Evolutionary conservation across 92 coral and sea anemone species (phyloP).

Genomic region (Paragorgia papillata): DNA sequence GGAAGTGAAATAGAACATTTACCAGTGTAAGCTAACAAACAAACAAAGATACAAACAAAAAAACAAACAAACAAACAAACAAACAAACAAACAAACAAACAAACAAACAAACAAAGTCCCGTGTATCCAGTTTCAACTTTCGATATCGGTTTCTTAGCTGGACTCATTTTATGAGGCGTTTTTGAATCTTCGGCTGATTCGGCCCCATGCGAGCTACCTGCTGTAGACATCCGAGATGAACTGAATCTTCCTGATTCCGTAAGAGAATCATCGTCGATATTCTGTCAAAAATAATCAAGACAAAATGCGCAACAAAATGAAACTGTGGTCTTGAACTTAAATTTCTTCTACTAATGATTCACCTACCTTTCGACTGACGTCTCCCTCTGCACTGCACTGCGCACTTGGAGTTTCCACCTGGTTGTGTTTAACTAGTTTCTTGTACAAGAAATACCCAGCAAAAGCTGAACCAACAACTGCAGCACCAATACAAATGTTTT

Average conservation of each 20-base stretch:
- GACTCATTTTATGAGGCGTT: background rate
- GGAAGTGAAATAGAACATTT: background rate
- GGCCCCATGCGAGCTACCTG: background rate
- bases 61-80: too few species aligned
- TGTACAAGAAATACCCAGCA: constrained; percentile 9
- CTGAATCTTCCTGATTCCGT: background rate
- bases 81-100: too few species aligned
- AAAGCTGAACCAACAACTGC: constrained; percentile 37
- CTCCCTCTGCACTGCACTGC: background rate
- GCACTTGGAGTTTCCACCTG: too few species aligned
- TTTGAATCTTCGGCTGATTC: background rate
- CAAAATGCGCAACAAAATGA: background rate
- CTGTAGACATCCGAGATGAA: background rate
- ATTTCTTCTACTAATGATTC: background rate
- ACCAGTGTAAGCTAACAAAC: background rate
- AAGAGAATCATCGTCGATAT: background rate
- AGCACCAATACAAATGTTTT: constrained; percentile 29
- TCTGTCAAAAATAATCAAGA: background rate
- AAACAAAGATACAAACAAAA: constrained; percentile 7
- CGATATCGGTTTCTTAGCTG: background rate
- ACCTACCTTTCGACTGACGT: background rate
- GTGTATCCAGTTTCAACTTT: constrained; percentile 28
- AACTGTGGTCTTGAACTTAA: background rate
- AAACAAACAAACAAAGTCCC: constrained; percentile 29
- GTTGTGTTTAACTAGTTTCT: constrained; percentile 1